Percentiles rank a stretch among this genome's conserved stretches.
Conservation (phyloP, 2,113 vertebrate species). For the Puntigrus tetrazona region DNA sequence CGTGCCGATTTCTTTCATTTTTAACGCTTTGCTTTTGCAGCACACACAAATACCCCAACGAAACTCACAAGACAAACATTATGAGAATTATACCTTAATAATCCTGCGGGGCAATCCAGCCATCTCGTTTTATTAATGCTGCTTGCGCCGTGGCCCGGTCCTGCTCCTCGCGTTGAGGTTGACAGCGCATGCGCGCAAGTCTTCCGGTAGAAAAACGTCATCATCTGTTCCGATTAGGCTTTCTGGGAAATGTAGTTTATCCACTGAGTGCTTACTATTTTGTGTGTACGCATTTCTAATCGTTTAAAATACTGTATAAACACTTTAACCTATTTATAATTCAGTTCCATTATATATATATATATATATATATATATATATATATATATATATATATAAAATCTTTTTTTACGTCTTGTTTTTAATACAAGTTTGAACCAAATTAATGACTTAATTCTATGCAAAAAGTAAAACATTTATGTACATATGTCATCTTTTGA, state of each 20-base stretch:
- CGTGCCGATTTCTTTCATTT: constrained; percentile 26
- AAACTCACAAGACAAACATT: not conserved
- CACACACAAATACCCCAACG: not conserved
- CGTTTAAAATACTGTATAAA: not conserved
- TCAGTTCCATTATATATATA: too few relatives aligned
- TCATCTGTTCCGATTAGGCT: too few relatives aligned
- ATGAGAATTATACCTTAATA: constrained; percentile 81
- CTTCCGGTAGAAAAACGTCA: constrained; percentile 69
- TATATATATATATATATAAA: too few relatives aligned
- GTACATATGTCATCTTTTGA: too few relatives aligned
- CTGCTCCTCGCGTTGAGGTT: constrained; percentile 76
- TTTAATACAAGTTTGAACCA: not conserved
- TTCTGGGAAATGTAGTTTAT: constrained; percentile 40
- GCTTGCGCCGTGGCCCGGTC: constrained; percentile 76
- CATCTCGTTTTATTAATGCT: constrained; percentile 86
- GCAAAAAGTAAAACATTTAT: too few relatives aligned
- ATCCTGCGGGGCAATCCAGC: constrained; percentile 94
- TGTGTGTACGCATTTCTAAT: not conserved
- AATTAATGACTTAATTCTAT: too few relatives aligned
- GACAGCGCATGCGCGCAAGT: constrained; percentile 61
- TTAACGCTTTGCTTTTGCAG: not conserved
- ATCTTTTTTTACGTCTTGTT: too few relatives aligned
- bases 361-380: too few relatives aligned
- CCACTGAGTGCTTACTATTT: not conserved
- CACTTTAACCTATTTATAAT: too few relatives aligned